A percentile compares a stretch with the other conserved stretches of the same genome.
Conservation (phyloP, 2,888 invertebrate genomes). For the Amphipyra berbera region DNA sequence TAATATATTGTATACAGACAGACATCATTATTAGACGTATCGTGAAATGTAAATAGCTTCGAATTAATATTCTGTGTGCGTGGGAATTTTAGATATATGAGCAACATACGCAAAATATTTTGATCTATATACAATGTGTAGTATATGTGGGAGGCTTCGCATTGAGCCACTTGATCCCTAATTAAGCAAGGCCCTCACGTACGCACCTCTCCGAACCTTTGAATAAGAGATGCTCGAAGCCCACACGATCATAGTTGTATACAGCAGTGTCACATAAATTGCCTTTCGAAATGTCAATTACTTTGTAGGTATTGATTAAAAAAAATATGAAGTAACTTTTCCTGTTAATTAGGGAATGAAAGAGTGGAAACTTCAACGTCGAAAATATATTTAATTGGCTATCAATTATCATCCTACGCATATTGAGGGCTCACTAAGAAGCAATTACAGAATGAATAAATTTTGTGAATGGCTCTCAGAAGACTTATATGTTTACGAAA, state of each 20-base stretch:
- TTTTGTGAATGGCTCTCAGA: no score
- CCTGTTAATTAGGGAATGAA: constrained; percentile 23
- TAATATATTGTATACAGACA: not conserved
- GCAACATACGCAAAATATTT: constrained; percentile 56
- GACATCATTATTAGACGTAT: constrained; percentile 9
- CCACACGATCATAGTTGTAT: constrained; percentile 51
- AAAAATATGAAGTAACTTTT: constrained; percentile 10
- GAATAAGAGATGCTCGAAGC: constrained; percentile 64
- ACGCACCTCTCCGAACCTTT: constrained; percentile 73
- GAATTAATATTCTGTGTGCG: constrained; percentile 55
- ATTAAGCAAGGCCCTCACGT: constrained; percentile 78
- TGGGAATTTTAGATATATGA: constrained; percentile 39
- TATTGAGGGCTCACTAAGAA: no score
- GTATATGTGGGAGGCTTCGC: constrained; percentile 42
- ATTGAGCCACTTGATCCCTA: constrained; percentile 72
- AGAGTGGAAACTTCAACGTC: constrained; percentile 6
- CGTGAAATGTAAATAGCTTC: constrained; percentile 33
- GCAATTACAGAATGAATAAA: no score
- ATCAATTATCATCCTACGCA: no score
- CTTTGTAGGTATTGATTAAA: constrained; percentile 26
- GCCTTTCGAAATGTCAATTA: constrained; percentile 32
- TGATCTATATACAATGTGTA: constrained; percentile 35
- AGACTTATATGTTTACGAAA: no score
- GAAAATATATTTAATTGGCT: not conserved
- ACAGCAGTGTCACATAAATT: constrained; percentile 30